Percentiles rank a stretch among this genome's conserved stretches.
phyloP scores from a whole-genome alignment of 2,113 vertebrate species.

The Orientallactaga bullata region DNA sequence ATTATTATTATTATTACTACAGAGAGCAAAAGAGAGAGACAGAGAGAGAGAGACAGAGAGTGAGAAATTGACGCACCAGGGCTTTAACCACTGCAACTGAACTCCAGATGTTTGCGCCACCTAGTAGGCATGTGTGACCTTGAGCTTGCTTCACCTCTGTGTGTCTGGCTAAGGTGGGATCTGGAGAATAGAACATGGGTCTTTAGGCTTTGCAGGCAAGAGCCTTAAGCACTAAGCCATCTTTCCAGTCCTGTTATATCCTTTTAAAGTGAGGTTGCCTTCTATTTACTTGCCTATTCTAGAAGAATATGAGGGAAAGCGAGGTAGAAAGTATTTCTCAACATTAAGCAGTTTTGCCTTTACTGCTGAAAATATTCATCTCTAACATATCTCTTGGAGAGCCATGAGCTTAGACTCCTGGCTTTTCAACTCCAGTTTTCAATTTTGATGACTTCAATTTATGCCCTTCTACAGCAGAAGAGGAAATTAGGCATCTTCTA shows the following conservation, averaged over 20 bases:
- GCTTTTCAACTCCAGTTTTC: constrained; percentile 62
- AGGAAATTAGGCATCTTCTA: constrained; percentile 49
- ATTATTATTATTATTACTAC: too few relatives aligned
- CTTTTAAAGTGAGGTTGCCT: neutral
- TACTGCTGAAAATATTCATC: constrained; percentile 42
- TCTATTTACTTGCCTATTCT: constrained; percentile 20
- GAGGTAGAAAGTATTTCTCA: neutral
- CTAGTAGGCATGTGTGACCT: too few relatives aligned
- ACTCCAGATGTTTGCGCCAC: too few relatives aligned
- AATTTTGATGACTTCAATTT: constrained; percentile 42
- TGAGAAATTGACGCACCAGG: neutral
- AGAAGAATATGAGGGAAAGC: constrained; percentile 25
- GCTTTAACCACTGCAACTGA: too few relatives aligned
- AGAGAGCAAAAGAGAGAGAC: too few relatives aligned
- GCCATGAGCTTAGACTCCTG: constrained; percentile 39
- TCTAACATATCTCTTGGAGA: constrained; percentile 40
- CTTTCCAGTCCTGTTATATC: neutral
- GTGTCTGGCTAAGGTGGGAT: too few relatives aligned
- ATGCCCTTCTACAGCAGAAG: constrained; percentile 32
- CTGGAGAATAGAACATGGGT: too few relatives aligned
- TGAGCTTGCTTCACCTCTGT: too few relatives aligned
- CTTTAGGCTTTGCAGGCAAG: too few relatives aligned
- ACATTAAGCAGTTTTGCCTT: constrained; percentile 36
- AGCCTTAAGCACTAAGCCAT: too few relatives aligned
- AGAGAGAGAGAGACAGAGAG: too few relatives aligned